These are phyloP conservation scores for Oegoconia quadripuncta DNA, from an alignment of 2,888 invertebrate species.

Conservation along the genomic window DNA sequence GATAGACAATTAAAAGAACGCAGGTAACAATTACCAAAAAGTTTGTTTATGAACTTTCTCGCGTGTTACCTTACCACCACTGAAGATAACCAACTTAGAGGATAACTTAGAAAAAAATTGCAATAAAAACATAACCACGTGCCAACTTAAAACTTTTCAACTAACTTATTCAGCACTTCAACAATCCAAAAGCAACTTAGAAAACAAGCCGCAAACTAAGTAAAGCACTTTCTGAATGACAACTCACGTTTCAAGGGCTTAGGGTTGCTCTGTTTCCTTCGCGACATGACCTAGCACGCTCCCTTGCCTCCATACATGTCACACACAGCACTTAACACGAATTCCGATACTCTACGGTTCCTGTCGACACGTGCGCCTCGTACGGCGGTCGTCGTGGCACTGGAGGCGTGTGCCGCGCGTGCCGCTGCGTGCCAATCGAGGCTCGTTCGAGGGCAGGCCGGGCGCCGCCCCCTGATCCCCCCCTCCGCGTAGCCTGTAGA, in stretches of 20 bases:
- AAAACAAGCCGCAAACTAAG: background rate
- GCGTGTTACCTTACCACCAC: too few species aligned
- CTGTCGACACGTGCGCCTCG: constrained; percentile 35
- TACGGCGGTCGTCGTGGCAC: constrained; percentile 46
- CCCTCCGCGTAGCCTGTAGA: constrained; percentile 24
- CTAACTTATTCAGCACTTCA: too few species aligned
- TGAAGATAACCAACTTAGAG: too few species aligned
- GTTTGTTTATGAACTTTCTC: too few species aligned
- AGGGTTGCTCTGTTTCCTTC: constrained; percentile 97
- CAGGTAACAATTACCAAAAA: too few species aligned
- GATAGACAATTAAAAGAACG: too few species aligned
- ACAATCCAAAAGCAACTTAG: background rate
- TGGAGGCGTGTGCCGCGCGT: constrained; percentile 26
- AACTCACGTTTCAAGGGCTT: constrained; percentile 96
- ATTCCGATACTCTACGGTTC: too few species aligned
- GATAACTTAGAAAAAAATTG: too few species aligned
- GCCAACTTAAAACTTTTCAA: background rate
- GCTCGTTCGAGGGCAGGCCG: constrained; percentile 26
- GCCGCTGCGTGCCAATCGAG: background rate
- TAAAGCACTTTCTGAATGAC: background rate
- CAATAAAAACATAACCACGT: too few species aligned
- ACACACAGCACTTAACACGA: constrained; percentile 51
- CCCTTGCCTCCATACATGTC: constrained; percentile 47
- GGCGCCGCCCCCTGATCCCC: constrained; percentile 42
- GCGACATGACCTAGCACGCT: constrained; percentile 85